phyloP scores from a whole-genome alignment of 2,888 invertebrate species.

The Microplitis deprimator region DNA sequence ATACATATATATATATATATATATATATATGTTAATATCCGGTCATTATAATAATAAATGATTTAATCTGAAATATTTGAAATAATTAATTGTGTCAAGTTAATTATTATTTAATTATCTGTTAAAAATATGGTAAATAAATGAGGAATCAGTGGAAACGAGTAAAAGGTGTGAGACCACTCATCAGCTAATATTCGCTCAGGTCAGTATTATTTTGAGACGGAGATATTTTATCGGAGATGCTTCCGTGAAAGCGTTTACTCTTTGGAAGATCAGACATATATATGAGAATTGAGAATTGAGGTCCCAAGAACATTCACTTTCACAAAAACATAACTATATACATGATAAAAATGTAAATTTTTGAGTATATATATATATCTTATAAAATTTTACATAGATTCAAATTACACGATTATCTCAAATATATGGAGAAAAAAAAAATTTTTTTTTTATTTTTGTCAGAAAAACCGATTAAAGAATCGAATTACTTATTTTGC shows the following conservation, averaged over 20 bases:
- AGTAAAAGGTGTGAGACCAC: background rate
- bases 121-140: background rate
- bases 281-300: background rate
- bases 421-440: background rate
- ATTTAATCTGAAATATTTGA: background rate
- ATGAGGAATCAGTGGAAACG: background rate
- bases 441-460: background rate
- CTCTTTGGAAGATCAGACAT: background rate
- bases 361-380: background rate
- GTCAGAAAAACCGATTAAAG: background rate
- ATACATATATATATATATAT: too few relatives aligned
- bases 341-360: background rate
- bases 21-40: too few relatives aligned
- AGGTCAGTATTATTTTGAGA: background rate
- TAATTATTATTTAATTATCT: background rate
- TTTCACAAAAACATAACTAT: background rate
- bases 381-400: background rate
- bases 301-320: constrained; percentile 1
- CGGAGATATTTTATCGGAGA: background rate
- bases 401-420: background rate
- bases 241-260: background rate
- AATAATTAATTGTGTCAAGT: background rate
- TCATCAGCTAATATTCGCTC: background rate
- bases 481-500: background rate
- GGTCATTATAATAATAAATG: background rate